These are phyloP conservation scores for Tribolium castaneum DNA, from an alignment of 1,140 invertebrate genomes.

Conservation along the genomic window DNA sequence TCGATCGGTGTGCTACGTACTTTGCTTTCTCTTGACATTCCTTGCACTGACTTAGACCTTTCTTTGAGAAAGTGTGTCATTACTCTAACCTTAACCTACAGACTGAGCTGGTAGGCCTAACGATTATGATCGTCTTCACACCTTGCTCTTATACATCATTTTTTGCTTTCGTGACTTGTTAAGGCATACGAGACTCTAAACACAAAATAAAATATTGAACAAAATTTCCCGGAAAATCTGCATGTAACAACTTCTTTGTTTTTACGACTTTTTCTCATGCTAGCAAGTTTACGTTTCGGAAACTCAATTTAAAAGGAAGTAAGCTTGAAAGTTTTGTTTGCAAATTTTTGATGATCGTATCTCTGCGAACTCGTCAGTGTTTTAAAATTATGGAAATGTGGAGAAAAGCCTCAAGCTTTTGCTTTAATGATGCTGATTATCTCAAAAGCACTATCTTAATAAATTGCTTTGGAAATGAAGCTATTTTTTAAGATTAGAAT, in stretches of 20 bases:
- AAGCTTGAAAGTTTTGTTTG: not conserved
- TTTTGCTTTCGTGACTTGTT: not conserved
- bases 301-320: not conserved
- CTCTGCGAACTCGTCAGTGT: not conserved
- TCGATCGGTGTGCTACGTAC: constrained; percentile 41
- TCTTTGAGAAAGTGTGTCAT: constrained; percentile 60
- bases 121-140: constrained; percentile 14
- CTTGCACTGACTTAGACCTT: constrained; percentile 56
- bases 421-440: not conserved
- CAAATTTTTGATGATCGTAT: not conserved
- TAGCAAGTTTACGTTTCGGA: not conserved
- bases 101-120: constrained; percentile 13
- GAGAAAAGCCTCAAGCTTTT: not conserved
- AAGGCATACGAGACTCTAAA: not conserved
- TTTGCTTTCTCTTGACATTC: constrained; percentile 55
- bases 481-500: not conserved
- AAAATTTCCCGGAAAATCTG: not conserved
- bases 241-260: not conserved
- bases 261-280: too few relatives aligned
- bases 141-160: constrained; percentile 5
- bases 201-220: not conserved
- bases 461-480: not conserved
- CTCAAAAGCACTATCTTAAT: not conserved
- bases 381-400: not conserved
- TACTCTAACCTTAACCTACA: constrained; percentile 58